Percentiles rank a stretch among this genome's conserved stretches.
Conservation (phyloP, 1,140 invertebrate species). For the Delia radicum region DNA sequence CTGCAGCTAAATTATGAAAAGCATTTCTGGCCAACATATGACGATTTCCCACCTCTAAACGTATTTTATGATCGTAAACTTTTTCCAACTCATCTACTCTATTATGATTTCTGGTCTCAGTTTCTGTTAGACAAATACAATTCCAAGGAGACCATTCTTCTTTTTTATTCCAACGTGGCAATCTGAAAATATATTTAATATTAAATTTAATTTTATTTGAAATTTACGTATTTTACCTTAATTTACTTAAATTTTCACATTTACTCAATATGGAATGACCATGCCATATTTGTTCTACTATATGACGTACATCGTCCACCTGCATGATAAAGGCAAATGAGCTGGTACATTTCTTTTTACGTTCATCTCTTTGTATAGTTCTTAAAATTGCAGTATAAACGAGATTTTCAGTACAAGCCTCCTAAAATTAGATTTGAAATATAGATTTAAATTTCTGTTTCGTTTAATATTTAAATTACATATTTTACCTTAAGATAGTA, state of each 20-base stretch:
- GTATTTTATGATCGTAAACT: constrained; percentile 58
- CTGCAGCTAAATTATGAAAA: constrained; percentile 47
- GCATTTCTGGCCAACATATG: constrained; percentile 47
- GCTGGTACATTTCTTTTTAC: constrained; percentile 55
- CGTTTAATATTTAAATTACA: too few species aligned
- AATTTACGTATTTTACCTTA: constrained; percentile 52
- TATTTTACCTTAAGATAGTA: constrained; percentile 46
- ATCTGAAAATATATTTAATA: constrained; percentile 30
- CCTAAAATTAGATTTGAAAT: constrained; percentile 28
- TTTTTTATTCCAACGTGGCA: constrained; percentile 60
- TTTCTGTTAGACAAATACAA: constrained; percentile 63
- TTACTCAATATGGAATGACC: constrained; percentile 64
- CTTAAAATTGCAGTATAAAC: constrained; percentile 60
- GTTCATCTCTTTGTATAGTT: constrained; percentile 61
- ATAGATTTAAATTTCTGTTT: not conserved
- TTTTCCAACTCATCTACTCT: constrained; percentile 55
- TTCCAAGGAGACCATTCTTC: constrained; percentile 69
- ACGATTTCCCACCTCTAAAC: constrained; percentile 44
- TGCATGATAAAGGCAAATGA: constrained; percentile 61
- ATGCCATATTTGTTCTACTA: constrained; percentile 67
- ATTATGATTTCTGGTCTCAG: constrained; percentile 62
- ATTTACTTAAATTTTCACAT: constrained; percentile 57
- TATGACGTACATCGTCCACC: constrained; percentile 61
- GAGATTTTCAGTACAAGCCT: constrained; percentile 39
- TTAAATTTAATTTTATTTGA: too few species aligned